A percentile compares a stretch with the other conserved stretches of the same genome.
These are phyloP conservation scores for Hemitrygon akajei DNA, from an alignment of 2,797 vertebrate species.

Conservation along the genomic window DNA sequence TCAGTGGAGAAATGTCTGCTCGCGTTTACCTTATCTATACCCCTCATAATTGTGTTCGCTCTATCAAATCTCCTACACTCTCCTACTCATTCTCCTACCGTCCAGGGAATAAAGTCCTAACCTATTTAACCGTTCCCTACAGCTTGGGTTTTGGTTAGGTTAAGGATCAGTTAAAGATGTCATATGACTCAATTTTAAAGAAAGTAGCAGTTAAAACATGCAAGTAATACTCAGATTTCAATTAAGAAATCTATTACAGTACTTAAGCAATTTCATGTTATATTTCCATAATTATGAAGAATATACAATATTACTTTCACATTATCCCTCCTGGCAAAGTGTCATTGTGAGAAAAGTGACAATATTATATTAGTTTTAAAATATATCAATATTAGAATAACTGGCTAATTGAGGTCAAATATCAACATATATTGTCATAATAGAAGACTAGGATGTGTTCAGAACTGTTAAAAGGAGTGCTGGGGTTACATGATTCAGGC, in stretches of 20 bases:
- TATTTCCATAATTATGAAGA: neutral
- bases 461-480: neutral
- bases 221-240: neutral
- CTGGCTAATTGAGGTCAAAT: neutral
- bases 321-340: neutral
- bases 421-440: neutral
- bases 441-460: neutral
- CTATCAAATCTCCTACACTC: too few species aligned
- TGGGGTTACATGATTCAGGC: neutral
- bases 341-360: neutral
- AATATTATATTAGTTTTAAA: too few species aligned
- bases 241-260: neutral
- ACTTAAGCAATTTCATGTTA: neutral
- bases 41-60: too few species aligned
- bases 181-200: neutral
- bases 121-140: too few species aligned
- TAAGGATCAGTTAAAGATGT: neutral
- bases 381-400: neutral
- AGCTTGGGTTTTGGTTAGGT: neutral
- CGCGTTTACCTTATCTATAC: too few species aligned
- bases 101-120: too few species aligned
- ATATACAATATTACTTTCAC: neutral
- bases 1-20: too few species aligned
- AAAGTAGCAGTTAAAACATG: neutral
- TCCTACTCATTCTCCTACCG: too few species aligned